phyloP scores from a whole-genome alignment of 1,140 invertebrate species.

The Calephelis nemesis region DNA sequence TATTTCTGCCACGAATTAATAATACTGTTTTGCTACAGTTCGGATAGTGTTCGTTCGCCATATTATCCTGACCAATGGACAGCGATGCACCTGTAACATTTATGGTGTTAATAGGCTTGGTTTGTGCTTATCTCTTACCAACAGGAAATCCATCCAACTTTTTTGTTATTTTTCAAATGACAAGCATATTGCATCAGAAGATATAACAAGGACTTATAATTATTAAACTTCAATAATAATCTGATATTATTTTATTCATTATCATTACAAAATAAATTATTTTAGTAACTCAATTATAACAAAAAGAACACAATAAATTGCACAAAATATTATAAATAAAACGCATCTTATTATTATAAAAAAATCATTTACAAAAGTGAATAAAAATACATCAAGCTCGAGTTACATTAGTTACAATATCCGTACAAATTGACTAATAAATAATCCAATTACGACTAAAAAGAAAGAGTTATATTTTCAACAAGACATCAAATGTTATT shows the following conservation, averaged over 20 bases:
- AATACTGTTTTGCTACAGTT: too few species aligned
- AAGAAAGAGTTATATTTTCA: neutral
- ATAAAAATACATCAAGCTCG: conserved; percentile 40
- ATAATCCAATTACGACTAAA: neutral
- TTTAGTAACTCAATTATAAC: conserved; percentile 48
- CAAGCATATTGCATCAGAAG: too few species aligned
- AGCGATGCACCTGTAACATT: too few species aligned
- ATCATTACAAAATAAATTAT: conserved; percentile 35
- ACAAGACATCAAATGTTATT: too few species aligned
- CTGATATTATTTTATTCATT: conserved; percentile 20
- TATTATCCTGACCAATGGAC: too few species aligned
- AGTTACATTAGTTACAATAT: conserved; percentile 31
- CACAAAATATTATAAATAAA: conserved; percentile 37
- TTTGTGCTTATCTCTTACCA: too few species aligned
- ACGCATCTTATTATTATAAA: conserved; percentile 29
- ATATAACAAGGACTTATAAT: neutral
- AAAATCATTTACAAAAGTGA: conserved; percentile 37
- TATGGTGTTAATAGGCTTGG: too few species aligned
- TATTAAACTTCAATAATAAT: conserved; percentile 4
- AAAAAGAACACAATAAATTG: conserved; percentile 37
- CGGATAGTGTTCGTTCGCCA: too few species aligned
- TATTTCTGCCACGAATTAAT: too few species aligned
- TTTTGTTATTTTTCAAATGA: too few species aligned
- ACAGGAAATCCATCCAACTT: too few species aligned
- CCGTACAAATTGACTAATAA: conserved; percentile 44